A percentile compares a stretch with the other conserved stretches of the same genome.
Evolutionary conservation across 1,140 invertebrate genomes (phyloP).

Genomic region (Formica exsecta): DNA sequence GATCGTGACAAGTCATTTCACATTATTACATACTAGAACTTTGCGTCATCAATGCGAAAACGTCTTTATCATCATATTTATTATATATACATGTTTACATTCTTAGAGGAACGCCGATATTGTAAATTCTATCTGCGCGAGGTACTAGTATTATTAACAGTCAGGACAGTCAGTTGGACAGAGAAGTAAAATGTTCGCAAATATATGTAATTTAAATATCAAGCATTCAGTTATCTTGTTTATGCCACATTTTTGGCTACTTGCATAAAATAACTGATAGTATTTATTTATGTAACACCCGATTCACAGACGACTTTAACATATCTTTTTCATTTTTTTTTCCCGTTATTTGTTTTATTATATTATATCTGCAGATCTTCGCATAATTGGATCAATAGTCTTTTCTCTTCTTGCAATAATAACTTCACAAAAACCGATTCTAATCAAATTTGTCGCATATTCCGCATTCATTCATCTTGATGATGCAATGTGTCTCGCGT

Average conservation of each 20-base stretch:
- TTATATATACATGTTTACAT: constrained; percentile 17
- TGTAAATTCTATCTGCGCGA: not conserved
- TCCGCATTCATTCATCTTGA: not conserved
- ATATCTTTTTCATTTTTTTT: not conserved
- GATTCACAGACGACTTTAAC: not conserved
- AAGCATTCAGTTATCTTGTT: not conserved
- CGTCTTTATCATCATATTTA: not conserved
- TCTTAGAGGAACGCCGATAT: not conserved
- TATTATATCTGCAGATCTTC: not conserved
- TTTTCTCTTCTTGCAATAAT: not conserved
- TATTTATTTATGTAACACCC: not conserved
- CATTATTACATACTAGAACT: not conserved
- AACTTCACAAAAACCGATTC: not conserved
- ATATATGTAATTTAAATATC: constrained; percentile 10
- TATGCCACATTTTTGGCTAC: not conserved
- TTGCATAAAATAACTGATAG: not conserved
- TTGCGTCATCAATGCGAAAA: constrained; percentile 9
- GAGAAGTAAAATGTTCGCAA: not conserved
- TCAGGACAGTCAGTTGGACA: not conserved
- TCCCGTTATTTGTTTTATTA: not conserved
- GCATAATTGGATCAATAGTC: not conserved
- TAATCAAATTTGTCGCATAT: too few relatives aligned
- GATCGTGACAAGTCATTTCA: not conserved
- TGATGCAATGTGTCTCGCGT: not conserved
- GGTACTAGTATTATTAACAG: constrained; percentile 35